These are phyloP conservation scores for Tinea pellionella DNA, from an alignment of 2,888 invertebrate genomes.

Conservation along the genomic window DNA sequence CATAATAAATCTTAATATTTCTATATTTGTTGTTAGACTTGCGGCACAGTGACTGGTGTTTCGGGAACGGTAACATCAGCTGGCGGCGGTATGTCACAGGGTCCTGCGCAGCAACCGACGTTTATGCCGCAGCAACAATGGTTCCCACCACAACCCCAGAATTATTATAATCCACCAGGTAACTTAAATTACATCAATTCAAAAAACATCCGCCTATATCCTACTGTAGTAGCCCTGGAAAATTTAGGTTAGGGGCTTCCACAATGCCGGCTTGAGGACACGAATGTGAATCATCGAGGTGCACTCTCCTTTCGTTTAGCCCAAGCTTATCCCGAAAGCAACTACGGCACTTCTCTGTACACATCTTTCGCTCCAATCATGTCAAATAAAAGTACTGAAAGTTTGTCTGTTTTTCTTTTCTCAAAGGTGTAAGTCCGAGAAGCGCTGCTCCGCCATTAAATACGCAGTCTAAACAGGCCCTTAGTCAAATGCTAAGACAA, in stretches of 20 bases:
- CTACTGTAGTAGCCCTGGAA: too few relatives aligned
- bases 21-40: conserved; percentile 28
- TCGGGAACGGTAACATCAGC: neutral
- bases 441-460: conserved; percentile 68
- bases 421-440: conserved; percentile 44
- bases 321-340: too few relatives aligned
- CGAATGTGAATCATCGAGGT: too few relatives aligned
- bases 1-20: too few relatives aligned
- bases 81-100: conserved; percentile 48
- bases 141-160: conserved; percentile 62
- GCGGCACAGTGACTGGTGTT: conserved; percentile 23
- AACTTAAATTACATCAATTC: neutral
- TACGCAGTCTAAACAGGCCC: conserved; percentile 83
- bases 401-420: neutral
- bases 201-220: too few relatives aligned
- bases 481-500: conserved; percentile 86
- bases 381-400: too few relatives aligned
- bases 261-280: too few relatives aligned
- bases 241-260: too few relatives aligned
- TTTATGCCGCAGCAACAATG: conserved; percentile 71
- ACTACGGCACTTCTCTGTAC: too few relatives aligned
- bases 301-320: too few relatives aligned
- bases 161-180: conserved; percentile 60
- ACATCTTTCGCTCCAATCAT: too few relatives aligned
- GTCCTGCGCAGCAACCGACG: conserved; percentile 60